Conservation (phyloP, 2,113 vertebrate species). For the Rhagologus leucostigma region DNA sequence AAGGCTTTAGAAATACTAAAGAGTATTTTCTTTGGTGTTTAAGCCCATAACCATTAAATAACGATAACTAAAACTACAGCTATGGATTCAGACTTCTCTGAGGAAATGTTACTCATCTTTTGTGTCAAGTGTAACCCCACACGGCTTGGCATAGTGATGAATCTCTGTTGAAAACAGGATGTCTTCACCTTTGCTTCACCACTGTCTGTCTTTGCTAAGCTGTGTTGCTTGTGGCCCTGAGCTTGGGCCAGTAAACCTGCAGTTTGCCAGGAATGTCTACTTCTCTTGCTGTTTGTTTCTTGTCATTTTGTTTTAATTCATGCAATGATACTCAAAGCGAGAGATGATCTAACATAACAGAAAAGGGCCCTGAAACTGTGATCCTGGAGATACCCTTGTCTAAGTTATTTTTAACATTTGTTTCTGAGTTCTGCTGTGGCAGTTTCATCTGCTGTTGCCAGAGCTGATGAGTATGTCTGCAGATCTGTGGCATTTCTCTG, state of each 20-base stretch:
- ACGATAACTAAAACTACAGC: background rate
- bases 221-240: background rate
- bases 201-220: background rate
- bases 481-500: background rate
- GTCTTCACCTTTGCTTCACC: background rate
- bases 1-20: background rate
- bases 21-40: background rate
- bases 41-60: background rate
- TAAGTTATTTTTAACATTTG: background rate
- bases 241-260: background rate
- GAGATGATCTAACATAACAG: background rate
- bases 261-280: background rate
- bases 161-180: background rate
- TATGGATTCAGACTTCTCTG: background rate
- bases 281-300: background rate
- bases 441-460: background rate
- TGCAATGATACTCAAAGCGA: background rate
- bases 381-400: background rate
- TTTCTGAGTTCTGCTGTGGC: background rate
- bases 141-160: background rate
- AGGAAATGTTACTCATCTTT: background rate
- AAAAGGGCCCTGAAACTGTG: background rate
- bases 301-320: background rate
- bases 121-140: background rate
- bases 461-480: background rate